phyloP scores from a whole-genome alignment of 2,113 vertebrate species.

The Aix galericulata region DNA sequence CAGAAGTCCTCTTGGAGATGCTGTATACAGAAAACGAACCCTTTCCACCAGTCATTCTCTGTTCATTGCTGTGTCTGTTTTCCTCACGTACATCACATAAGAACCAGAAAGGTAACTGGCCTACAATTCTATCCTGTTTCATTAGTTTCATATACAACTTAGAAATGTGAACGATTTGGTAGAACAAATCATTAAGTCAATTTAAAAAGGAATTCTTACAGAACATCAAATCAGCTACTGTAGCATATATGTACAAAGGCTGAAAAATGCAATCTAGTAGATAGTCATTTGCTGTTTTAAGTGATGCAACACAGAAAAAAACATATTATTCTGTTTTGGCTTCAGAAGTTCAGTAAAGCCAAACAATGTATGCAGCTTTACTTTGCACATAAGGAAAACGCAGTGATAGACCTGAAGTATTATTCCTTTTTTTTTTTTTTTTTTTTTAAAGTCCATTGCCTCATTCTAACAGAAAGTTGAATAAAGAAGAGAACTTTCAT shows the following conservation, averaged over 20 bases:
- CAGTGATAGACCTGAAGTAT: neutral
- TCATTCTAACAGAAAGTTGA: neutral
- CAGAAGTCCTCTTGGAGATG: neutral
- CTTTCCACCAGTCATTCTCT: neutral
- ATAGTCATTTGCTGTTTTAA: constrained; percentile 21
- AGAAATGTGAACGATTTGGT: neutral
- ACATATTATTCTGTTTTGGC: neutral
- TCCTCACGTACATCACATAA: neutral
- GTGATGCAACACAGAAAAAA: neutral
- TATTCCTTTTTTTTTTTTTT: too few species aligned
- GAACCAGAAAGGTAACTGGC: constrained; percentile 22
- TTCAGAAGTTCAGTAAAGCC: constrained; percentile 41
- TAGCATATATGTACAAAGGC: neutral
- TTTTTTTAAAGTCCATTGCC: too few species aligned
- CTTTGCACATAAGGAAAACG: constrained; percentile 16
- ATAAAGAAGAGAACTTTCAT: neutral
- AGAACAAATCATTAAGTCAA: neutral
- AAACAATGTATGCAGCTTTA: constrained; percentile 7
- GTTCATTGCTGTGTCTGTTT: neutral
- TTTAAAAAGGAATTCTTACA: neutral
- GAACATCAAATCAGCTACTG: neutral
- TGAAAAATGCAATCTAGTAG: neutral
- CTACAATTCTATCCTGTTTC: constrained; percentile 35
- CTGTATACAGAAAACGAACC: neutral
- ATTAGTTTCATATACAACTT: neutral